Conservation (phyloP, 2,888 invertebrate species). For the Leptogaster cylindrica region DNA sequence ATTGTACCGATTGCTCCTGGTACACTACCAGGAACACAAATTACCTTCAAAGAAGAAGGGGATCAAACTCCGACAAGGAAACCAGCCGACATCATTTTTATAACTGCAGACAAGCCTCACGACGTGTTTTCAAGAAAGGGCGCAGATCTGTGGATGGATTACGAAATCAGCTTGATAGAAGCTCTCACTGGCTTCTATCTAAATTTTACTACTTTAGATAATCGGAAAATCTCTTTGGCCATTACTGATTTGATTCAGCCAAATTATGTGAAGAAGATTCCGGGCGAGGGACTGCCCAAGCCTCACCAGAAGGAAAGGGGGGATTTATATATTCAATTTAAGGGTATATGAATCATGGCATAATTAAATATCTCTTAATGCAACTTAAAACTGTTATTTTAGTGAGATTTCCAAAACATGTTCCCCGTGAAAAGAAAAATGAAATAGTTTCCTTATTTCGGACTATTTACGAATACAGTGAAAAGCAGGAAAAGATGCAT, state of each 20-base stretch:
- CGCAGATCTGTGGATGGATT: conserved; percentile 70
- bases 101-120: conserved; percentile 75
- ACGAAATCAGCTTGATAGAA: conserved; percentile 70
- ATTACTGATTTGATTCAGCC: conserved; percentile 76
- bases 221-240: conserved; percentile 70
- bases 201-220: conserved; percentile 73
- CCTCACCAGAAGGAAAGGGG: conserved; percentile 68
- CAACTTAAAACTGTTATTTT: conserved; percentile 49
- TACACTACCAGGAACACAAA: conserved; percentile 73
- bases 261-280: conserved; percentile 71
- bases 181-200: conserved; percentile 75
- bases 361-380: neutral
- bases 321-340: conserved; percentile 73
- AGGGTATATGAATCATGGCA: conserved; percentile 54
- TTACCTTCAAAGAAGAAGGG: conserved; percentile 78
- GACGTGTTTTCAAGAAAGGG: conserved; percentile 70
- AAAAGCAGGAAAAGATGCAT: neutral
- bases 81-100: conserved; percentile 75
- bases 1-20: conserved; percentile 79
- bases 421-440: conserved; percentile 63
- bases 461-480: neutral
- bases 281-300: conserved; percentile 76
- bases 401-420: conserved; percentile 65
- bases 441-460: neutral
- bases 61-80: conserved; percentile 75